phyloP scores from a whole-genome alignment of 2,797 vertebrate genomes.

The Manis pentadactyla region DNA sequence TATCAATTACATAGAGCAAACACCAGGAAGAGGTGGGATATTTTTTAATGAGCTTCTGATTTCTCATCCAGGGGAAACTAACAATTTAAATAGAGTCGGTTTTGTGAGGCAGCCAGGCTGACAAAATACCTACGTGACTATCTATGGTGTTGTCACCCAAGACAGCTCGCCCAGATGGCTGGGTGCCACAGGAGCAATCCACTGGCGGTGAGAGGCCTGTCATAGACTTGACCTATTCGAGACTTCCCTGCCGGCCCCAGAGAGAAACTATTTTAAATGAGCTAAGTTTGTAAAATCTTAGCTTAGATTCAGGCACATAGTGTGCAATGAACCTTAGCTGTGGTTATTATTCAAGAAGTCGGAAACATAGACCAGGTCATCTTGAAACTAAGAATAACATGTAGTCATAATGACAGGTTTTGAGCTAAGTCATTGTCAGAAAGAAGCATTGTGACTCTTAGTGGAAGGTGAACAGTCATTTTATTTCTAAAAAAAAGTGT shows the following conservation, averaged over 20 bases:
- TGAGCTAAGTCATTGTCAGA: too few species aligned
- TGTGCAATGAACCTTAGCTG: background rate
- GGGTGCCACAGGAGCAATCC: too few species aligned
- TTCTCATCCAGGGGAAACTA: background rate
- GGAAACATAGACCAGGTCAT: background rate
- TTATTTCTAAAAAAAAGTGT: background rate
- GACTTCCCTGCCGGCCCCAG: rapidly evolving
- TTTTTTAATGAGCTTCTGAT: background rate
- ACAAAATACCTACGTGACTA: background rate
- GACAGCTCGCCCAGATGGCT: background rate
- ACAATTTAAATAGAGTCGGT: background rate
- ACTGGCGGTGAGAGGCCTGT: rapidly evolving
- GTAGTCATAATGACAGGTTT: background rate
- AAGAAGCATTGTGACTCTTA: background rate
- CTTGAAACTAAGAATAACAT: background rate
- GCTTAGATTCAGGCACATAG: background rate
- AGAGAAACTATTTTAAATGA: background rate
- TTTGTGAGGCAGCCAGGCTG: background rate
- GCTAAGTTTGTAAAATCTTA: background rate
- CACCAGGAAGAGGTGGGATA: background rate
- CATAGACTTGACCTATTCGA: rapidly evolving
- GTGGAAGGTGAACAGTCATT: background rate
- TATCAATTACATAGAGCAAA: background rate
- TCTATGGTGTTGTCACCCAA: background rate
- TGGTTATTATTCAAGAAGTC: background rate